A percentile compares a stretch with the other conserved stretches of the same genome.
Conservation (phyloP, 2,113 vertebrate species). For the Mohoua ochrocephala region DNA sequence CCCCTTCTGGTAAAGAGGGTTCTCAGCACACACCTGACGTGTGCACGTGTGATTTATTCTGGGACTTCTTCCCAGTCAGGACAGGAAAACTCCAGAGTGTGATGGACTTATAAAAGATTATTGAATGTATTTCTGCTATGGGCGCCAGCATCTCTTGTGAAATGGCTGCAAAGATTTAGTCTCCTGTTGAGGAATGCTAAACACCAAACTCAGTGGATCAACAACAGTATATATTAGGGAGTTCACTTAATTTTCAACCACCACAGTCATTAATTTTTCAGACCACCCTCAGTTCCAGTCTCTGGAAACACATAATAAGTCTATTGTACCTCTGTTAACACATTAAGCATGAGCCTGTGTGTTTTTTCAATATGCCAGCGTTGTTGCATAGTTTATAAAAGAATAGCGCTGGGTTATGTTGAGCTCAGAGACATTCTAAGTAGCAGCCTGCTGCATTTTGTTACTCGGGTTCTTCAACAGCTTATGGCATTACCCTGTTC, state of each 20-base stretch:
- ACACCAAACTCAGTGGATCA: conserved; percentile 72
- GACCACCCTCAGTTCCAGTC: conserved; percentile 76
- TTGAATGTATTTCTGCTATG: conserved; percentile 63
- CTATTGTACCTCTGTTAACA: conserved; percentile 60
- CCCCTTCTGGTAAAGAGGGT: neutral
- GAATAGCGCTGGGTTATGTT: conserved; percentile 48
- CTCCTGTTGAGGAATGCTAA: conserved; percentile 78
- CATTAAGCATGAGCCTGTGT: conserved; percentile 63
- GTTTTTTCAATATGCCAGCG: conserved; percentile 58
- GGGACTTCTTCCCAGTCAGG: neutral
- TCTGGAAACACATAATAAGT: conserved; percentile 65
- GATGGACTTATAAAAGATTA: conserved; percentile 56
- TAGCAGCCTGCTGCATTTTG: conserved; percentile 43
- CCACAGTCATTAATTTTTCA: conserved; percentile 75
- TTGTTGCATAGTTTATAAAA: conserved; percentile 66
- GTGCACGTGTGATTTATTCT: neutral
- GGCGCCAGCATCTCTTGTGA: conserved; percentile 76
- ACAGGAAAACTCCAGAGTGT: neutral
- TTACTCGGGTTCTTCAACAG: conserved; percentile 22
- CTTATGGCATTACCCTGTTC: conserved; percentile 39
- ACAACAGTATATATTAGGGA: conserved; percentile 77
- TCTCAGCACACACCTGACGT: conserved; percentile 31
- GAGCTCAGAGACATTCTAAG: neutral
- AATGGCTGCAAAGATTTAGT: conserved; percentile 75
- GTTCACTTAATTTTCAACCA: conserved; percentile 76